Evolutionary conservation across 2,888 invertebrate species (phyloP), one percentile per base, ranked within the genome.

Genomic region (Lamellibrachia columna): DNA sequence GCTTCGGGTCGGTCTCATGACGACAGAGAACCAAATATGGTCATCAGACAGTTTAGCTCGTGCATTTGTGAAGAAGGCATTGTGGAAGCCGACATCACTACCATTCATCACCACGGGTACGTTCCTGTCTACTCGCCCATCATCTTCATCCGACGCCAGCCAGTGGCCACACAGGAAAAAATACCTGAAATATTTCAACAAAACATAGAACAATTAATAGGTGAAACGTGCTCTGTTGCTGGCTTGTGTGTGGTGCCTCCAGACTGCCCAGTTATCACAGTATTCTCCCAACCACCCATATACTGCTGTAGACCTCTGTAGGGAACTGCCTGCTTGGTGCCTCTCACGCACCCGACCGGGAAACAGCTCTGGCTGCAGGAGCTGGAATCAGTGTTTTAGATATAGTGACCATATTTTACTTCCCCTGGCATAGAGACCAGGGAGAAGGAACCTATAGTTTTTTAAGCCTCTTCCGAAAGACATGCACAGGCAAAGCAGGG

Each of bases 21-120:
- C 96, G n/a, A 97, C 95, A 3, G 97, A 97, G 93, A 97, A 96
- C 97, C 97, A 97, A 52, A 97, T 95, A 93, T 97, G 97, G 3
- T 96, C 96, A 94, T 97, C 97, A 92, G 94, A 93, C 11, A 94
- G 90, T 4, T 90, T 15, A 22, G 53, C 40, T 3, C 92, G 53
- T n/a, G 92, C 92, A 22, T 91, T 53, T 11, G 40, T 40, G 92
- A 55, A 53, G 53, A 91, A 53, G 75, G 75, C 52, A 2, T 75
- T 28, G 53, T 92, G 91, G 7, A 93, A 92, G 11, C 40, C 53
- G 8, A 92, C 53, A n/a, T 92, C 91, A 28, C 92, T 93, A n/a
- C 92, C 92, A 15, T 92, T 91, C 28, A 92, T 92, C 15, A 93
- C 92, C 6, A 93, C 94, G n/a, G 93, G 94, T 40, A 94, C 91